Base-by-base conservation (phyloP, 2,888 invertebrate genomes). In the Pinctada fucata region DNA sequence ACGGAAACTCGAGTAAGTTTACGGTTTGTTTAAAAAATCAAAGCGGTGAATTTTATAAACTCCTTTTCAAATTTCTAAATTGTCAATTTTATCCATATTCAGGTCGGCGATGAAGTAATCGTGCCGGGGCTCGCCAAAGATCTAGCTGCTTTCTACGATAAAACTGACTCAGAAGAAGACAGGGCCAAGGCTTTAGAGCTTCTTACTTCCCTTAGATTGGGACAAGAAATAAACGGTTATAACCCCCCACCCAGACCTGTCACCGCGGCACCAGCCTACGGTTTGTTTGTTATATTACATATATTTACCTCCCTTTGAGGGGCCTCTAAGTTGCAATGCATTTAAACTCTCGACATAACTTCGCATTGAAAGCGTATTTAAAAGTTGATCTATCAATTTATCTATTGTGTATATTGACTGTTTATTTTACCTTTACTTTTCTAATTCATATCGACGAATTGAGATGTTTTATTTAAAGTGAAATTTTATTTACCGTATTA, bases 101-200 rank as follows among this genome's bases (percentile, higher is more conserved):
- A 91, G 91, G 75, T 91, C 31, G 91, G 89, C 2, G 88, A 89
- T 48, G 86, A 88, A 66, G 84, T 86, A 1, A 78, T 91, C 13
- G 84, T 86, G 2, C 86, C 87, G 3, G 88, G 88, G 13, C 83
- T 91, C 75, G 75, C 84, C n/a, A 84, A 83, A 65, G 88, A 90
- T 75, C 82, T 91, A 48, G 88, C 89, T 71, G 79, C 86, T 16
- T 91, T 85, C 78, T 91, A 90, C 80, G 84, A 87, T 49, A 89
- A 89, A 74, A 88, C 90, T 16, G 85, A 84, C 50, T 79, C 84
- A 4, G 67, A 78, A 31, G 81, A 78, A n/a, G 91, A 91, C 78
- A 86, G 82, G 51, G 87, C 87, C 47, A 88, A 88, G 82, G 90
- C 90, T 77, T 80, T 89, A 75, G 89, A 91, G 71, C 76, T 91